phyloP scores from a whole-genome alignment of 2,113 vertebrate species.

The Phrynocephalus versicolor region DNA sequence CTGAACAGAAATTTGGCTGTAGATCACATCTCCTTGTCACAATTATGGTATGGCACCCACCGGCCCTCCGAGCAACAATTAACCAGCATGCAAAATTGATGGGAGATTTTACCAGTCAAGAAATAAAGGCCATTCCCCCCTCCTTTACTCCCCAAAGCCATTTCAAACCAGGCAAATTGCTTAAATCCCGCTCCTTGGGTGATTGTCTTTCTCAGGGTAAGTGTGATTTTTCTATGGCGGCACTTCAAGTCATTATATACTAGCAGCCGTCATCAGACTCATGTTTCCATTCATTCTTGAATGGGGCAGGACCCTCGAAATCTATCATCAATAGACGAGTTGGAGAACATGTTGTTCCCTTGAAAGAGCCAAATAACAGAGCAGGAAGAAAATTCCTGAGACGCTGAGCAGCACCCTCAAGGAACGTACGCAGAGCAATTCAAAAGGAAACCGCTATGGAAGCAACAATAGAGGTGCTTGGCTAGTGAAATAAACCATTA shows the following conservation, averaged over 20 bases:
- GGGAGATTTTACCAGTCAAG: slow-evolving; percentile 12
- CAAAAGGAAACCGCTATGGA: slow-evolving; percentile 4
- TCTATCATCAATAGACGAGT: background rate
- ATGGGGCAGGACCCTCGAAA: slow-evolving; percentile 2
- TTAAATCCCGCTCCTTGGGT: background rate
- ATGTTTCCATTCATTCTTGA: slow-evolving; percentile 17
- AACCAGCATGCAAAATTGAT: slow-evolving; percentile 8
- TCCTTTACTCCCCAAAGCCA: slow-evolving; percentile 27
- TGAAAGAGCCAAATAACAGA: slow-evolving; percentile 21
- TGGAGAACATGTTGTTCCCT: slow-evolving; percentile 26
- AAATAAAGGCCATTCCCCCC: background rate
- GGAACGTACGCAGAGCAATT: slow-evolving; percentile 15
- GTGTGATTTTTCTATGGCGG: background rate
- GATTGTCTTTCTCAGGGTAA: slow-evolving; percentile 5
- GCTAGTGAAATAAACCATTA: slow-evolving; percentile 17
- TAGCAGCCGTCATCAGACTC: slow-evolving; percentile 26
- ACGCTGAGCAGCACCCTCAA: slow-evolving; percentile 15
- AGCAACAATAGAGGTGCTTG: slow-evolving; percentile 8
- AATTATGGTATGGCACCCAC: slow-evolving; percentile 4
- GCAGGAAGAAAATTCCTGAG: background rate
- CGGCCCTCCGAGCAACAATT: slow-evolving; percentile 7
- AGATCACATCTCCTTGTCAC: slow-evolving; percentile 20
- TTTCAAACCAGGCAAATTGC: background rate
- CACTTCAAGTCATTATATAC: slow-evolving; percentile 24
- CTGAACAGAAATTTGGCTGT: background rate